phyloP scores from a whole-genome alignment of 2,113 vertebrate species.

The Paratilapia polleni region DNA sequence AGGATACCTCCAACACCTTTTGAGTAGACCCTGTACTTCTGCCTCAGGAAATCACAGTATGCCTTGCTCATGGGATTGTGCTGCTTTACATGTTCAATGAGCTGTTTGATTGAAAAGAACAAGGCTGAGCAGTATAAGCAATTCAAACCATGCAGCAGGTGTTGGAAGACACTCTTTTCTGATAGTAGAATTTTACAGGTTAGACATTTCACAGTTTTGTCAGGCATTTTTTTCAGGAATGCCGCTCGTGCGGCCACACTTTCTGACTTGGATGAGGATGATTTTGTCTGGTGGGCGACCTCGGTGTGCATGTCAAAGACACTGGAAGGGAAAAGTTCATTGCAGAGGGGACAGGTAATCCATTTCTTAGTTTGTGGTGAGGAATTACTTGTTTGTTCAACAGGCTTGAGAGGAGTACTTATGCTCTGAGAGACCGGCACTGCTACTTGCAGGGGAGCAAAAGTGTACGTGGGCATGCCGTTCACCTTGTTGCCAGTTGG shows the following conservation, averaged over 20 bases:
- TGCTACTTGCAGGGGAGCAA: conserved; percentile 89
- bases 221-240: conserved; percentile 90
- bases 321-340: conserved; percentile 93
- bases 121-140: conserved; percentile 91
- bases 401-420: conserved; percentile 66
- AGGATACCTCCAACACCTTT: conserved; percentile 85
- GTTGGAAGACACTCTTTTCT: conserved; percentile 89
- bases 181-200: conserved; percentile 89
- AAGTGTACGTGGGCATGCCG: conserved; percentile 93
- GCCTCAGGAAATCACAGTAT: conserved; percentile 87
- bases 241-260: conserved; percentile 88
- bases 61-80: conserved; percentile 87
- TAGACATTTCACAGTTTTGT: conserved; percentile 89
- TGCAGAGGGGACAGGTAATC: conserved; percentile 95
- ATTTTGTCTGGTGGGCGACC: conserved; percentile 86
- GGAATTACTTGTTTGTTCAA: conserved; percentile 74
- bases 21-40: conserved; percentile 85
- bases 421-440: conserved; percentile 82
- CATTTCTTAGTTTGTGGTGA: conserved; percentile 90
- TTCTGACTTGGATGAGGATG: conserved; percentile 55
- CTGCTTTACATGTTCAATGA: conserved; percentile 86
- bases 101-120: conserved; percentile 89
- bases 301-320: conserved; percentile 94
- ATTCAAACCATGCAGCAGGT: conserved; percentile 91
- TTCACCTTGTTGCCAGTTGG: conserved; percentile 94